Evolutionary conservation across 2,113 vertebrate genomes (phyloP), one percentile per base, ranked within the genome.

Genomic region (Lontra canadensis): DNA sequence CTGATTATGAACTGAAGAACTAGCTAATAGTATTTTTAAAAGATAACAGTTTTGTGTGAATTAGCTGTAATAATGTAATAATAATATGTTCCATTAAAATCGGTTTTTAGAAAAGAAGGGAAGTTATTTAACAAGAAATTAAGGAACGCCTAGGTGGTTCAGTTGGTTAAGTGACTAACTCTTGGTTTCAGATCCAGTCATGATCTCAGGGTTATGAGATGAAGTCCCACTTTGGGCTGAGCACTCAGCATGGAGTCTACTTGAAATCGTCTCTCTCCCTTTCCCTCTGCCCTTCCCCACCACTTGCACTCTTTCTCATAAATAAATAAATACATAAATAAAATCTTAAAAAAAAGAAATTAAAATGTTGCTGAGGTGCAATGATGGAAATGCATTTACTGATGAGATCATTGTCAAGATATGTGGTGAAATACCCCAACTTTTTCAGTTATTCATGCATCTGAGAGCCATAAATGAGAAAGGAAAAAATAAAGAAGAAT

Each of bases 101-200:
- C 4, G 10, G 12, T 42, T 71, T 81, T 65, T 29, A 79, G 31
- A 94, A 7, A 49, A 9, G 90, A 92, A 69, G 52, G 20, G 44
- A 23, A 23, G n/a, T 25, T 87, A n/a, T 55, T 90, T 93, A 95
- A 20, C 17, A 96, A 59, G 25, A 86, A 95, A 97, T 83, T 21
- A 82, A 88, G 34, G 18, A 18, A 18, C 0, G 0, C 34, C 67
- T 69, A 7, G 34, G 67, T n/a, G 67, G 34, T 36, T 69, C 31
- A 20, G 67, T 69, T 69, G n/a, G 67, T 69, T 69, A 69, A 69
- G 34, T 7, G 17, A 34, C 34, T 4, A 4, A 21, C 34, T 69
- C 67, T 69, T 36, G 67, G 67, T 69, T 69, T 36, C 67, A 69
- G 67, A 9, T 69, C 34, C 4, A 4, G 67, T 69, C 67, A 36